These are phyloP conservation scores for Carcina quercana DNA, from an alignment of 2,888 invertebrate genomes.

Conservation along the genomic window DNA sequence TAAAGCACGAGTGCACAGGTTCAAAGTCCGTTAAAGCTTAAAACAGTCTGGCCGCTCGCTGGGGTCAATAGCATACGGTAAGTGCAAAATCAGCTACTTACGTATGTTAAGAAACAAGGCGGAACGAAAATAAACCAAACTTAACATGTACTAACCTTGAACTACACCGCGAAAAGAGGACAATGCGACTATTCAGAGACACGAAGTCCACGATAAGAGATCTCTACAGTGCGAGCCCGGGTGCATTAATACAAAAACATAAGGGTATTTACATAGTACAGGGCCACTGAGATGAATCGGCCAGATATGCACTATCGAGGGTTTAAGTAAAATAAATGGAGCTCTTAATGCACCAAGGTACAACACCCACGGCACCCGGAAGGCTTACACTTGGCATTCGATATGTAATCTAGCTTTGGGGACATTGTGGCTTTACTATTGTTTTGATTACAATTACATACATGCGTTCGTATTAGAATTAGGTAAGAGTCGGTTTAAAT, in stretches of 20 bases:
- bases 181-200: constrained; percentile 25
- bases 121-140: no score
- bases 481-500: no score
- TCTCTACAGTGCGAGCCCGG: constrained; percentile 31
- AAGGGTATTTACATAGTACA: constrained; percentile 51
- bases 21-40: no score
- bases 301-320: constrained; percentile 42
- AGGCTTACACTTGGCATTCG: constrained; percentile 19
- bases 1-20: no score
- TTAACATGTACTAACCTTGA: no score
- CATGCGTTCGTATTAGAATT: no score
- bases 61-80: no score
- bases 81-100: no score
- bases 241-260: constrained; percentile 48
- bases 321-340: constrained; percentile 52
- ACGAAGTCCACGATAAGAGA: constrained; percentile 40
- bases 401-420: constrained; percentile 23
- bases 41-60: no score
- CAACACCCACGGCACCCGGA: constrained; percentile 36
- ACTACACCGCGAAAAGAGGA: constrained; percentile 23
- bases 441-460: no score
- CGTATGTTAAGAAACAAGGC: no score
- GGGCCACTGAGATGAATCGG: constrained; percentile 43
- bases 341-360: constrained; percentile 34
- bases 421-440: constrained; percentile 7